Conservation (phyloP, 2,888 invertebrate species). For the Tinea pellionella region DNA sequence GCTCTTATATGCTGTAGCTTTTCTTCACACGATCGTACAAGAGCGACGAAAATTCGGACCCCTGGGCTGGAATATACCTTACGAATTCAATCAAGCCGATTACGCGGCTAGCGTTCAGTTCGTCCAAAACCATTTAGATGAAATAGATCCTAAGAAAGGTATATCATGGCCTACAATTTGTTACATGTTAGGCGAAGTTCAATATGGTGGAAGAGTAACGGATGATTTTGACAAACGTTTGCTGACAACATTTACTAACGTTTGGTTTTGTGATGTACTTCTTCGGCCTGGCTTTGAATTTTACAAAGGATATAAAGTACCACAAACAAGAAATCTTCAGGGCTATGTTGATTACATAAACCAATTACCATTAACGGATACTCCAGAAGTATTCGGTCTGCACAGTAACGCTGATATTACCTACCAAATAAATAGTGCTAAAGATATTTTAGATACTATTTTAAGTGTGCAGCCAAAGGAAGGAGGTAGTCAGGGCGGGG, state of each 20-base stretch:
- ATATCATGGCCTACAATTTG: conserved; percentile 98
- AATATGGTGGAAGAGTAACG: conserved; percentile 91
- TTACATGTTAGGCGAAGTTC: conserved; percentile 96
- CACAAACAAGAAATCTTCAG: conserved; percentile 79
- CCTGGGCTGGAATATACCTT: conserved; percentile 96
- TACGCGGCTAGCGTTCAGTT: conserved; percentile 96
- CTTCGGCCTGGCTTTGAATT: conserved; percentile 91
- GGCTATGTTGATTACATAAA: conserved; percentile 90
- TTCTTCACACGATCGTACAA: conserved; percentile 94
- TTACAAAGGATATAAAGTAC: conserved; percentile 92
- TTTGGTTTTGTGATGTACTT: conserved; percentile 94
- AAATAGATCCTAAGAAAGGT: conserved; percentile 96
- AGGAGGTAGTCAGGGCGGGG: conserved; percentile 89
- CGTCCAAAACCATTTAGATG: conserved; percentile 95
- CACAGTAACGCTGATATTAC: conserved; percentile 97
- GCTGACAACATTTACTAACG: conserved; percentile 91
- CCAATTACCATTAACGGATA: conserved; percentile 84
- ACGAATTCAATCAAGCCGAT: conserved; percentile 97
- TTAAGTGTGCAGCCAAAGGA: conserved; percentile 98
- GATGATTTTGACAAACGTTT: conserved; percentile 97
- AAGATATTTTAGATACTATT: conserved; percentile 93
- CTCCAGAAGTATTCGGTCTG: conserved; percentile 96
- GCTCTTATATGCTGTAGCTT: conserved; percentile 91
- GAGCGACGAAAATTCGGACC: conserved; percentile 96
- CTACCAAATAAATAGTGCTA: conserved; percentile 96